Evolutionary conservation across 1,140 invertebrate species (phyloP), one percentile per base, ranked within the genome.

Genomic region (Maconellicoccus hirsutus): DNA sequence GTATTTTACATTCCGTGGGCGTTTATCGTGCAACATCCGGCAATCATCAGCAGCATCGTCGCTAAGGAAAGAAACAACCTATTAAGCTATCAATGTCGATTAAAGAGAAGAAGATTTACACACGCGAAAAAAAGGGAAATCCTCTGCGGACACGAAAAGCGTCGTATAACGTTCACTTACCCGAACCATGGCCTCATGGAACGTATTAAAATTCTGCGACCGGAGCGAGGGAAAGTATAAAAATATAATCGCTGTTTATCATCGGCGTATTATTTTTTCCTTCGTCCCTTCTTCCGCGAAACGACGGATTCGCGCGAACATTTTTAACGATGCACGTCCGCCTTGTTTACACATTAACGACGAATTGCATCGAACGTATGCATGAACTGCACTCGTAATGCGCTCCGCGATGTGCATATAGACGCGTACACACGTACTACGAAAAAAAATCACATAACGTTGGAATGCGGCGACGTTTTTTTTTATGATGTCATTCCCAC

Each of bases 401-500:
- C n/a, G 29, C 29, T 33, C 29, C 12, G 12, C 4, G 29, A 33
- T 52, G 42, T 19, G 42, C 42, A 52, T 16, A 52, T 19, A 52
- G n/a, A 8, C 10, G n/a, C 4, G 42, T 19, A 16, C 3, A 3
- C 16, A 16, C 42, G 16, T 52, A 19, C 42, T 16, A 52, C 16
- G 42, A 14, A 14, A 16, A 19, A 52, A 19, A 52, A 19, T 16
- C 42, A 16, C 12, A 8, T 38, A n/a, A 38, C 42, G n/a, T 52
- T 19, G 42, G 42, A 52, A 52, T 52, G 42, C 16, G 42, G 42
- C 42, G 42, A 52, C 42, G 12, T 52, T 52, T n/a, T n/a, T n/a
- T n/a, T 52, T 52, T 52, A 52, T 52, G 42, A 52, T 52, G 42
- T 52, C 42, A 52, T 52, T 52, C n/a, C 42, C 42, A 52, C 42